Evolutionary conservation across 1,140 invertebrate genomes (phyloP).

Genomic region (Lineus longissimus): DNA sequence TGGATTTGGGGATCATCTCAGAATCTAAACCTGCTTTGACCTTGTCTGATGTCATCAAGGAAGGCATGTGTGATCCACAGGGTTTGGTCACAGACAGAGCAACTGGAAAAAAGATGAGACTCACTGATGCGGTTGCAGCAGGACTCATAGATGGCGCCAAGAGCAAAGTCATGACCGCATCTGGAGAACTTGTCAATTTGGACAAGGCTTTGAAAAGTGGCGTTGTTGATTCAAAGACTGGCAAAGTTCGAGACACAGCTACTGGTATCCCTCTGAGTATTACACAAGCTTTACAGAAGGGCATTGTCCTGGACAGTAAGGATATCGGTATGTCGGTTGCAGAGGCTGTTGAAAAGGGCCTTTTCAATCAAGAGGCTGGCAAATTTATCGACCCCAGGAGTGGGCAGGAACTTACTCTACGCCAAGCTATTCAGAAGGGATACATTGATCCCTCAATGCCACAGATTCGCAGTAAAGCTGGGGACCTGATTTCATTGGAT

Average conservation of each 20-base stretch:
- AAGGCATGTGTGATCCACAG: background rate
- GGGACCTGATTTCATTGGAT: slow-evolving; percentile 63
- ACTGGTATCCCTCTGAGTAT: slow-evolving; percentile 49
- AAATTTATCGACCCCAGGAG: slow-evolving; percentile 78
- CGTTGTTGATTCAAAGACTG: slow-evolving; percentile 47
- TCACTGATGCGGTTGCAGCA: slow-evolving; percentile 17
- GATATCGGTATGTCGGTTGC: slow-evolving; percentile 68
- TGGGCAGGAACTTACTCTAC: slow-evolving; percentile 63
- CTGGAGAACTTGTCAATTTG: slow-evolving; percentile 23
- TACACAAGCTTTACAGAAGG: slow-evolving; percentile 31
- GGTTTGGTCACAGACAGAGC: slow-evolving; percentile 22
- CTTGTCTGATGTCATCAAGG: background rate
- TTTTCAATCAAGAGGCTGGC: slow-evolving; percentile 71
- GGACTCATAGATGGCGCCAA: background rate
- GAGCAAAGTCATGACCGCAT: slow-evolving; percentile 6
- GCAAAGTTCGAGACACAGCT: slow-evolving; percentile 61
- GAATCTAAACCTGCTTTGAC: slow-evolving; percentile 1
- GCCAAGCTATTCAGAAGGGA: slow-evolving; percentile 67
- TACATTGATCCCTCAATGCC: slow-evolving; percentile 69
- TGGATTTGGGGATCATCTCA: slow-evolving; percentile 59
- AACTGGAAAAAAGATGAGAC: slow-evolving; percentile 28
- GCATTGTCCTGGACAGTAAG: slow-evolving; percentile 56
- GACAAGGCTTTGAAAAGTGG: slow-evolving; percentile 47
- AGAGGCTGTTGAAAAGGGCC: slow-evolving; percentile 72
- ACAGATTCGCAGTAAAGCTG: slow-evolving; percentile 26